Percentiles rank a stretch among this genome's conserved stretches.
Evolutionary conservation across 2,797 vertebrate species (phyloP).

Genomic region (Epinephelus coioides): DNA sequence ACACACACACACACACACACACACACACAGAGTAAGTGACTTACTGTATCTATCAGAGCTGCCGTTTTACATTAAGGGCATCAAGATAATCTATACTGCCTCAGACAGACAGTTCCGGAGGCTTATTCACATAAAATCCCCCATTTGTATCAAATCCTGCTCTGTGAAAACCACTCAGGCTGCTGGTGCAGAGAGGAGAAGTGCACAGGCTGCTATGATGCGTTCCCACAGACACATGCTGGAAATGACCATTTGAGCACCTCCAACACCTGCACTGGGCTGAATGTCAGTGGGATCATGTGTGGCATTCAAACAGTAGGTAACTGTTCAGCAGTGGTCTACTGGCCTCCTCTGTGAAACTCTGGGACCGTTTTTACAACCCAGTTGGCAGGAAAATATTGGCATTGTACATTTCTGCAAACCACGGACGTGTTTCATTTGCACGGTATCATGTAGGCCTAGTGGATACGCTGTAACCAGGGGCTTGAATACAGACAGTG

Average conservation of each 20-base stretch:
- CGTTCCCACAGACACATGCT: background rate
- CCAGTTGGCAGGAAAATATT: no score
- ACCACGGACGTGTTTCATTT: no score
- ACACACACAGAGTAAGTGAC: background rate
- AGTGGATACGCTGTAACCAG: no score
- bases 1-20: constrained; percentile 4
- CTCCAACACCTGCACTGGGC: constrained; percentile 1
- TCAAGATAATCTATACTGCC: constrained; percentile 36
- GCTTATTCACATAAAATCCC: constrained; percentile 47
- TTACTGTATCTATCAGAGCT: constrained; percentile 13
- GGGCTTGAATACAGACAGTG: no score
- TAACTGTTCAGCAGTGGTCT: no score
- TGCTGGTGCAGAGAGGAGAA: constrained; percentile 1
- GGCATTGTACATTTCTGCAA: no score
- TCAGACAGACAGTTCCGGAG: constrained; percentile 23
- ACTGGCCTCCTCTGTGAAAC: no score
- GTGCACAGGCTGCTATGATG: background rate
- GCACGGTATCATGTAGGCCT: no score
- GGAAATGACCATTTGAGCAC: constrained; percentile 1
- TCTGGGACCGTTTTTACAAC: no score
- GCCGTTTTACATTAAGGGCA: constrained; percentile 39
- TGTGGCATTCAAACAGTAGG: no score
- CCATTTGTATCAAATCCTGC: constrained; percentile 7
- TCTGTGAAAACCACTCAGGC: constrained; percentile 6
- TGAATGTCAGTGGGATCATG: no score